These are phyloP conservation scores for Peromyscus maniculatus DNA, from an alignment of 2,113 vertebrate species.

Conservation along the genomic window DNA sequence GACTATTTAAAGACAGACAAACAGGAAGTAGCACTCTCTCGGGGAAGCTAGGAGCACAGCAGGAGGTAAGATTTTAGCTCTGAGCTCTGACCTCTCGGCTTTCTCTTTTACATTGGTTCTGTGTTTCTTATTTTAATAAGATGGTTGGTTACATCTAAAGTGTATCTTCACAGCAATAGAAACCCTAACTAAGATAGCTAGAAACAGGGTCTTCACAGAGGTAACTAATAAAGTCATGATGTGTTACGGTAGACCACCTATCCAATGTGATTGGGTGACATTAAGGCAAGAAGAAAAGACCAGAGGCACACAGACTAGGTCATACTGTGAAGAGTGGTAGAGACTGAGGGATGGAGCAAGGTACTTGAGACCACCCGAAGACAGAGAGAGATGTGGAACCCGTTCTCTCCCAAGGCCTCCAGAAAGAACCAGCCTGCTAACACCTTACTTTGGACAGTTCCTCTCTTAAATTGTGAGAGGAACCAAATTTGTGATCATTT, in stretches of 20 bases:
- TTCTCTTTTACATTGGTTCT: too few relatives aligned
- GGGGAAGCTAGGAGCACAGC: too few relatives aligned
- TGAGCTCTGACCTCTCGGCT: too few relatives aligned
- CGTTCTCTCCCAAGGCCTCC: background rate
- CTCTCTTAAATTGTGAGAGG: background rate
- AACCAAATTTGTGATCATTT: background rate
- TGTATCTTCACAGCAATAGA: too few relatives aligned
- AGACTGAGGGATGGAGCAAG: background rate
- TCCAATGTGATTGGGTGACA: background rate
- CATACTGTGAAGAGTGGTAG: background rate
- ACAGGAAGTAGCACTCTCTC: too few relatives aligned
- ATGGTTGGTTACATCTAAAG: too few relatives aligned
- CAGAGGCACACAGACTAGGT: background rate
- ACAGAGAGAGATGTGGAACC: background rate
- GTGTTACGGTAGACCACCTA: background rate
- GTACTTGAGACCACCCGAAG: background rate
- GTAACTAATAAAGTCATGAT: background rate
- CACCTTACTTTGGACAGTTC: background rate
- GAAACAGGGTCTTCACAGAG: background rate
- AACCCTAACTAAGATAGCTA: background rate
- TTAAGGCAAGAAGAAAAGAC: background rate
- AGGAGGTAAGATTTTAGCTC: too few relatives aligned
- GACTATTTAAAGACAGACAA: too few relatives aligned
- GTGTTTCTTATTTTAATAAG: too few relatives aligned
- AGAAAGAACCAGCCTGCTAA: fast-evolving